phyloP scores from a whole-genome alignment of 2,113 vertebrate genomes.

The Equus quagga region DNA sequence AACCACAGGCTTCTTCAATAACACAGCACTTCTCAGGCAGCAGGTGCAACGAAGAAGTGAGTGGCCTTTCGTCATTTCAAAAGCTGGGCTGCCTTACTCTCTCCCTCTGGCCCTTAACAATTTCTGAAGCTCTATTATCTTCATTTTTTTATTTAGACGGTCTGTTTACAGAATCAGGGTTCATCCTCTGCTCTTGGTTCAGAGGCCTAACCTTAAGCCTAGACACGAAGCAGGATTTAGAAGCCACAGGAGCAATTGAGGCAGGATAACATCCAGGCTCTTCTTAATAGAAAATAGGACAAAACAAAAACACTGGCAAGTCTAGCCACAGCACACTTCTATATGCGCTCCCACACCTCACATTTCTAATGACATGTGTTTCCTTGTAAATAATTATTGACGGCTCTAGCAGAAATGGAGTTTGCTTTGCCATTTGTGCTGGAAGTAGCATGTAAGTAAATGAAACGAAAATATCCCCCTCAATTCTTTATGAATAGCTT shows the following conservation, averaged over 20 bases:
- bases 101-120: constrained; percentile 80
- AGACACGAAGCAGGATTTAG: constrained; percentile 59
- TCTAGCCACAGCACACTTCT: not conserved
- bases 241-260: not conserved
- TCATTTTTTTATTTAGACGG: constrained; percentile 83
- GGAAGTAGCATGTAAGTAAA: not conserved
- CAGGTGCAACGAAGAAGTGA: constrained; percentile 87
- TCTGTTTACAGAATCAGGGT: constrained; percentile 71
- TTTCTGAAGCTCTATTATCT: constrained; percentile 82
- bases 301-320: not conserved
- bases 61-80: constrained; percentile 77
- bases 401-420: constrained; percentile 29
- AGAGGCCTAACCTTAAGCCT: not conserved
- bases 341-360: not conserved
- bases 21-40: constrained; percentile 80
- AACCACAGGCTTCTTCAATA: constrained; percentile 83
- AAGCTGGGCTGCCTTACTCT: constrained; percentile 73
- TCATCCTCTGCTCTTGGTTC: constrained; percentile 55
- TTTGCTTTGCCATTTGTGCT: constrained; percentile 18
- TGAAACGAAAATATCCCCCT: not conserved
- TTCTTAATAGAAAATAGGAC: not conserved
- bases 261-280: not conserved
- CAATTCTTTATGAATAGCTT: not conserved
- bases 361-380: not conserved
- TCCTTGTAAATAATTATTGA: constrained; percentile 10